Evolutionary conservation across 2,797 vertebrate species (phyloP).

Genomic region (Psittacula echo): DNA sequence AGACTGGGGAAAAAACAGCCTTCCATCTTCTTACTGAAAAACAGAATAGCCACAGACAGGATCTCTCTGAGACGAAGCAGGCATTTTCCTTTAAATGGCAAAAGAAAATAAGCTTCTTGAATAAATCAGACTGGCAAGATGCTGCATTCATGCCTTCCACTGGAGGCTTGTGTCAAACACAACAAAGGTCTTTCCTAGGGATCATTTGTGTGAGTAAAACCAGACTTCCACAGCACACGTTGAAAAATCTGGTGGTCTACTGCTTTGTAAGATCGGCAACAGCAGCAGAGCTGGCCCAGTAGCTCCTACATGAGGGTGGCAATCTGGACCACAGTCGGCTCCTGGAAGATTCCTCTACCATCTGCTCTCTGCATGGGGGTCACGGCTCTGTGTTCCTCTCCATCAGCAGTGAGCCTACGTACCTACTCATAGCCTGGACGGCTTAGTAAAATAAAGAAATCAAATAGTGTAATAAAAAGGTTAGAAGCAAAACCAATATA

Average conservation of each 20-base stretch:
- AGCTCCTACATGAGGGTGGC: background rate
- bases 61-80: background rate
- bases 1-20: background rate
- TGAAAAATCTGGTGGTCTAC: background rate
- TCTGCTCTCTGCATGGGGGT: background rate
- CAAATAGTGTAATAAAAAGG: background rate
- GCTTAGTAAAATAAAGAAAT: background rate
- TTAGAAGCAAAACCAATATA: background rate
- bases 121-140: conserved; percentile 12
- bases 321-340: background rate
- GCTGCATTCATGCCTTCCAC: background rate
- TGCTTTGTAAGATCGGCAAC: rapidly evolving
- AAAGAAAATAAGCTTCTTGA: conserved; percentile 13
- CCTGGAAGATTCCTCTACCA: background rate
- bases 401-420: rapidly evolving
- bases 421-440: background rate
- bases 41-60: background rate
- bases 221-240: background rate
- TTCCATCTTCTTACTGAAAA: background rate
- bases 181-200: background rate
- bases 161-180: background rate
- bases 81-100: conserved; percentile 15
- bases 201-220: background rate
- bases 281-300: background rate
- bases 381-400: rapidly evolving